These are phyloP conservation scores for human DNA, from an alignment of 2,113 vertebrate species.

Conservation along the genomic window GRCh38 chr3:67714501-67715000, in stretches of 20 bases:
- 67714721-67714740: neutral
- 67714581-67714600: too few relatives aligned
- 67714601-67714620: too few relatives aligned
- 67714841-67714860: slow-evolving; percentile 14
- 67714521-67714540: too few relatives aligned
- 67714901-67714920: neutral
- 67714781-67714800: neutral
- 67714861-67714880: neutral
- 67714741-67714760: neutral
- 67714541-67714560: too few relatives aligned
- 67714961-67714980: neutral
- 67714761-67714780: neutral
- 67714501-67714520: too few relatives aligned
- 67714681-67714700: too few relatives aligned
- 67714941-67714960: neutral
- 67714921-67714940: neutral
- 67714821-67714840: neutral
- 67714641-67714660: too few relatives aligned
- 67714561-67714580: too few relatives aligned
- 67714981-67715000: neutral
- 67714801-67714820: neutral
- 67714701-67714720: too few relatives aligned
- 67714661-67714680: too few relatives aligned
- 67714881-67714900: neutral
- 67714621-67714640: too few relatives aligned